Evolutionary conservation across 2,888 invertebrate species (phyloP), one percentile per base, ranked within the genome.

Genomic region (Altica lythri): DNA sequence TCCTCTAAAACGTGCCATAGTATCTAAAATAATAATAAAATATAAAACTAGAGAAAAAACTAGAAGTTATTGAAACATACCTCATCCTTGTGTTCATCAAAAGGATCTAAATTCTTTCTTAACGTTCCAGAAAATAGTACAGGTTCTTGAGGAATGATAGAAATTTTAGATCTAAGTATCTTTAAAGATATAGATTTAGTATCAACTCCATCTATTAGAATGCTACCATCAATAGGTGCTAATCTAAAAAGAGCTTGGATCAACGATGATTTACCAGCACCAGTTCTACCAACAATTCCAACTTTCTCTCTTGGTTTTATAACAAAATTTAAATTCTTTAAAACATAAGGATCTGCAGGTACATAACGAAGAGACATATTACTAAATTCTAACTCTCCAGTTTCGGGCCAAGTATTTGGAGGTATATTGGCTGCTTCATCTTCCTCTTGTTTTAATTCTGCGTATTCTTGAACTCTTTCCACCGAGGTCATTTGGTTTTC

Each of bases 31-130:
- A 34, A 3, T 12, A 6, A 17, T 32, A 32, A 32, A 13, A 32
- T 8, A 2, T 10, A 13, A 6, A 14, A 13, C 9, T 25, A 13
- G 4, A 6, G 2, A n/a, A 40, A 4, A 13, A 40, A 5, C 5
- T 17, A 22, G 22, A 5, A 5, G 22, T 22, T 8, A 12, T 10
- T 19, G 1, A 19, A 45, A 46, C 57, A 53, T 57, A 86, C 81
- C 5, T 82, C 81, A 65, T 95, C 94, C 0, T 83, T 80, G 68
- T 88, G 89, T 67, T 88, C 86, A 59, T 88, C 84, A 73, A 94
- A 94, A 1, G 94, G 95, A 78, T 95, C 95, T 52, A 95, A 80
- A 77, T 95, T 95, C 69, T 87, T 87, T 2, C 94, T 80, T 79
- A 95, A 81, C 1, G 90, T 87, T 37, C 92, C 94, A 0, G 90